Evolutionary conservation across 2,888 invertebrate genomes (phyloP), one percentile per base, ranked within the genome.

Genomic region (Tethea ocularis): DNA sequence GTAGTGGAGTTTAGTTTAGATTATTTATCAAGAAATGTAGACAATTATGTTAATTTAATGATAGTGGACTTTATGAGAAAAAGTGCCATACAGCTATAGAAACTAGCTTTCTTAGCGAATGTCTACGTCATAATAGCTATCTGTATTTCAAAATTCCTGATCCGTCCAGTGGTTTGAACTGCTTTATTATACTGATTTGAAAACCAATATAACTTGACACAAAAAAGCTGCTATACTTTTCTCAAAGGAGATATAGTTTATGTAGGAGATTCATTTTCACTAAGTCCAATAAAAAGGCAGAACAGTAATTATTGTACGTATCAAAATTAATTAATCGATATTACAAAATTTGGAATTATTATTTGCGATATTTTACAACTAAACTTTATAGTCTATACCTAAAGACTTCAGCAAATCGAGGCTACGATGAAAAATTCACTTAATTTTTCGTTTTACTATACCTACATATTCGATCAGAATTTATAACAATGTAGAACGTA

Each of bases 401-500:
- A 61, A 57, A 63, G 57, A 61, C 41, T 61, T 70, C 62, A 67
- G 67, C 41, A 67, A 77, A 80, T 79, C 75, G 82, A 80, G 74
- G 77, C 78, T 75, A 71, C 72, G 77, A 77, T 89, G 80, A 87
- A 89, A 88, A 87, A 88, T 88, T 89, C 85, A 90, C 86, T 87
- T 82, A 75, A 79, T 78, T 75, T 72, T 75, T 76, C 77, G 78
- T 84, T 89, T 89, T 89, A 90, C 84, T 84, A 82, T 83, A 82
- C 78, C 75, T 78, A 82, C 78, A 75, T 78, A 79, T 86, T 85
- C 88, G 82, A 87, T 82, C 83, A 77, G 83, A 89, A 89, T 91
- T 89, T 91, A 90, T 84, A 87, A 78, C 83, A 76, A 78, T 74
- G 84, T 90, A 87, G 88, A 89, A 88, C 86, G 86, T 83, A 80